phyloP scores from a whole-genome alignment of 2,888 invertebrate species.

The Mimas tiliae region DNA sequence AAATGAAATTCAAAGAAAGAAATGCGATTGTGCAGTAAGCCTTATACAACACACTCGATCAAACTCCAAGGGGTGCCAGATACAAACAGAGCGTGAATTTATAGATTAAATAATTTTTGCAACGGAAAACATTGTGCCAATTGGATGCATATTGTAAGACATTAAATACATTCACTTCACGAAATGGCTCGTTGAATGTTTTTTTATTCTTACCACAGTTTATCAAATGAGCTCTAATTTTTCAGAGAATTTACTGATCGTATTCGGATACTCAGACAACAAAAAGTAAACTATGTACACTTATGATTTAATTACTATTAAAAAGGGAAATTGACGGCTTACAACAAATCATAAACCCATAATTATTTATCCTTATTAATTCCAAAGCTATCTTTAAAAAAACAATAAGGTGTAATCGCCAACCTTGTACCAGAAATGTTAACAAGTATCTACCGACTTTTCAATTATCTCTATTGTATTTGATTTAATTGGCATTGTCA shows the following conservation, averaged over 20 bases:
- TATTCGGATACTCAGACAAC: not conserved
- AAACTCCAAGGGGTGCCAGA: slow-evolving; percentile 15
- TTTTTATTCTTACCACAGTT: not conserved
- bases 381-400: not conserved
- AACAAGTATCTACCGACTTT: no score
- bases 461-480: no score
- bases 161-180: not conserved
- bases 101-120: slow-evolving; percentile 27
- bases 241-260: not conserved
- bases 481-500: no score
- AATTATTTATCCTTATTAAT: not conserved
- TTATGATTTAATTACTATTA: not conserved
- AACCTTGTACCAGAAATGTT: no score
- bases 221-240: not conserved
- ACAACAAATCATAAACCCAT: no score
- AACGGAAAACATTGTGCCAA: slow-evolving; percentile 17
- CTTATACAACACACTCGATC: slow-evolving; percentile 20
- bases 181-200: not conserved
- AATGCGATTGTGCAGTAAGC: slow-evolving; percentile 11
- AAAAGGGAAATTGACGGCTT: no score
- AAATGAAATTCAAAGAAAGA: not conserved
- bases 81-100: slow-evolving; percentile 14
- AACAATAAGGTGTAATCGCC: not conserved
- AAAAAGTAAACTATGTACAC: not conserved
- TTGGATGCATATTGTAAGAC: not conserved